Evolutionary conservation across 1,140 invertebrate genomes (phyloP).

Genomic region (Microplitis mediator): DNA sequence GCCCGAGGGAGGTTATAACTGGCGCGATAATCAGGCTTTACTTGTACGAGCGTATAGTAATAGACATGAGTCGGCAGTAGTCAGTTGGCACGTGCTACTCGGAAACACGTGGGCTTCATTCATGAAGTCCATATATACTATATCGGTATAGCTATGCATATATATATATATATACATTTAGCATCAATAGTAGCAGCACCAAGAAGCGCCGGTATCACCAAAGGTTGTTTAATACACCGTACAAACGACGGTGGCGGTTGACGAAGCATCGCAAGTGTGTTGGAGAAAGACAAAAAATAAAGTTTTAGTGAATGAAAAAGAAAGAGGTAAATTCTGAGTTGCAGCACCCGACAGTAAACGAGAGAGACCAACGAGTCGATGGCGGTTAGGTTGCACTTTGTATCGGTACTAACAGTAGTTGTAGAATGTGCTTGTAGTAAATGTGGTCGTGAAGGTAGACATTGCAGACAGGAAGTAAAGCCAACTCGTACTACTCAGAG

Average conservation of each 20-base stretch:
- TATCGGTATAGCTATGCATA: too few species aligned
- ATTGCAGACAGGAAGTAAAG: constrained; percentile 6
- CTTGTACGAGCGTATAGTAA: background rate
- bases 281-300: background rate
- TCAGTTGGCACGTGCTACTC: constrained; percentile 31
- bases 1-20: background rate
- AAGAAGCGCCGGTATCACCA: constrained; percentile 25
- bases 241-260: background rate
- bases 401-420: too few species aligned
- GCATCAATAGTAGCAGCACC: constrained; percentile 4
- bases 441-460: constrained; percentile 9
- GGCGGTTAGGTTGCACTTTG: background rate
- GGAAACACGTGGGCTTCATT: constrained; percentile 47
- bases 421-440: background rate
- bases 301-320: background rate
- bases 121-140: constrained; percentile 35
- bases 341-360: too few species aligned
- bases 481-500: background rate
- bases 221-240: constrained; percentile 9
- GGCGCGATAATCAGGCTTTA: background rate
- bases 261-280: background rate
- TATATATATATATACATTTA: too few species aligned
- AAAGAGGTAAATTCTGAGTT: background rate
- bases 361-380: background rate
- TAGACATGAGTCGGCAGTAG: background rate